Evolutionary conservation across 64 coral and sea anemone genomes (phyloP).

Genomic region (Orbicella faveolata): DNA sequence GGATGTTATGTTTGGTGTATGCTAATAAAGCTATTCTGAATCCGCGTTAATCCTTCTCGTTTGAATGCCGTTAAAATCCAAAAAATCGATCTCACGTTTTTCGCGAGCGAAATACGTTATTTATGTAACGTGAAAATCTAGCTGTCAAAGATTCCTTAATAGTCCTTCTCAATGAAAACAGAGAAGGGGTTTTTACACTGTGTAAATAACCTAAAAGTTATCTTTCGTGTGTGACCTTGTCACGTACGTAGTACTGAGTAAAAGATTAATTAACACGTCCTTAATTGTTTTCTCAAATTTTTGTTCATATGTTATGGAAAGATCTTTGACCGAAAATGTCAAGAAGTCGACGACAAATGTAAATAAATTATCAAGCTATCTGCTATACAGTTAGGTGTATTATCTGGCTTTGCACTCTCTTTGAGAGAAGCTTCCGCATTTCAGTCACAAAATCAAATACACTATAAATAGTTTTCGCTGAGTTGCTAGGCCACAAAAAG

Average conservation of each 20-base stretch:
- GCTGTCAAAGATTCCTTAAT: no score
- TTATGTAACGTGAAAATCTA: no score
- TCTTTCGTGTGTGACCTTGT: neutral
- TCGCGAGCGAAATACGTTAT: no score
- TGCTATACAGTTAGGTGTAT: no score
- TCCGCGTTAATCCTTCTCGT: neutral
- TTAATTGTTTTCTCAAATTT: neutral
- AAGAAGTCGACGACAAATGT: neutral
- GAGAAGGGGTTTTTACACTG: neutral
- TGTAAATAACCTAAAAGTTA: neutral
- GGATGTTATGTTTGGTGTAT: neutral
- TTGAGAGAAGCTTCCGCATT: neutral
- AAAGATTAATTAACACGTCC: neutral
- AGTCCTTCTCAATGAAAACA: no score
- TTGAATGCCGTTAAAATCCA: no score
- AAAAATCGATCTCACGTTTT: no score
- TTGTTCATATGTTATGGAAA: neutral
- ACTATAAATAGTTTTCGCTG: slow-evolving; percentile 3
- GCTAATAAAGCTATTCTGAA: neutral
- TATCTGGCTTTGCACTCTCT: neutral
- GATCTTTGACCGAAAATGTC: neutral
- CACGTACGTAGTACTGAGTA: neutral
- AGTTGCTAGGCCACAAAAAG: neutral
- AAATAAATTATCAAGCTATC: neutral
- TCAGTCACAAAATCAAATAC: neutral